Conservation (phyloP, 1,140 invertebrate species). For the Pissodes strobi region DNA sequence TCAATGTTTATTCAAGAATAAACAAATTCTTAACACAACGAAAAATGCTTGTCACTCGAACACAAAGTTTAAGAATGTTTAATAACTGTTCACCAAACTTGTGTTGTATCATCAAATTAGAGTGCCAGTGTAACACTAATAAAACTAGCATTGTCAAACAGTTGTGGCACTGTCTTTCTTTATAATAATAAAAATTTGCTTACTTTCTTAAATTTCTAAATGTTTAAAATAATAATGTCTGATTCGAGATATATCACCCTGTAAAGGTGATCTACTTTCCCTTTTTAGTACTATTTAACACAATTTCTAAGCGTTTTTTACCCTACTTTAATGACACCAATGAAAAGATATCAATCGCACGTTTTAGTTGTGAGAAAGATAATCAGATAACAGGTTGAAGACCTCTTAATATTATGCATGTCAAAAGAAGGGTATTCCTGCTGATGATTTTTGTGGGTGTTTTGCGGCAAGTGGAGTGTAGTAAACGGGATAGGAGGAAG, state of each 20-base stretch:
- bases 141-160: neutral
- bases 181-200: no score
- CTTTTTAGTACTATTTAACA: conserved; percentile 9
- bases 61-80: neutral
- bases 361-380: neutral
- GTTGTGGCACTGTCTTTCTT: neutral
- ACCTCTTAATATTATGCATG: no score
- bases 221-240: no score
- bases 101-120: neutral
- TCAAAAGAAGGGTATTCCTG: neutral
- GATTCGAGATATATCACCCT: no score
- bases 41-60: neutral
- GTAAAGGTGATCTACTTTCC: neutral
- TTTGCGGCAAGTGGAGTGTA: neutral
- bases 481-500: conserved; percentile 4
- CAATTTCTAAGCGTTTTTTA: neutral
- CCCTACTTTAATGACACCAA: neutral
- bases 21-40: neutral
- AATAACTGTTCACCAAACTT: neutral
- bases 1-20: neutral
- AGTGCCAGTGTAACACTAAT: neutral
- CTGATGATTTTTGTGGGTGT: neutral
- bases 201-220: no score
- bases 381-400: no score
- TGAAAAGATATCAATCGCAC: neutral